phyloP scores from a whole-genome alignment of 1,140 invertebrate species.

The Acromyrmex charruanus region DNA sequence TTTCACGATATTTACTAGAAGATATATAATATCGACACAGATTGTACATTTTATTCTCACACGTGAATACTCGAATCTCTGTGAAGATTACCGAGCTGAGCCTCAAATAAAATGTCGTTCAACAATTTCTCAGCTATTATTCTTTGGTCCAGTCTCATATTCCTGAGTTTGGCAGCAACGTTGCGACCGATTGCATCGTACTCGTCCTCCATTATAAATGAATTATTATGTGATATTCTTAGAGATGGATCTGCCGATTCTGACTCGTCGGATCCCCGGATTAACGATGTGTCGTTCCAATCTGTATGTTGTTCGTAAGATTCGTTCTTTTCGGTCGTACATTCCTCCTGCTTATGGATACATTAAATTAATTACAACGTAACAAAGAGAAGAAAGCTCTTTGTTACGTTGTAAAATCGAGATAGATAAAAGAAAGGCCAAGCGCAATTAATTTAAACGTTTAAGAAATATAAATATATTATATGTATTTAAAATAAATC shows the following conservation, averaged over 20 bases:
- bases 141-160: conserved; percentile 85
- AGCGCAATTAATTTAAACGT: neutral
- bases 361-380: conserved; percentile 20
- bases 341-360: conserved; percentile 79
- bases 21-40: conserved; percentile 2
- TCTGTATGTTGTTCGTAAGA: conserved; percentile 77
- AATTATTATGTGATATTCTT: conserved; percentile 81
- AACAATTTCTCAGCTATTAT: conserved; percentile 85
- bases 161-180: conserved; percentile 84
- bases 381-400: neutral
- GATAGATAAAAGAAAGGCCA: neutral
- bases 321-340: conserved; percentile 77
- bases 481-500: neutral
- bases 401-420: neutral
- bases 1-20: neutral
- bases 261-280: conserved; percentile 77
- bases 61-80: conserved; percentile 84
- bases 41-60: conserved; percentile 65
- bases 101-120: conserved; percentile 85
- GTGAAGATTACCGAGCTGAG: conserved; percentile 84
- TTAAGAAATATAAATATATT: neutral
- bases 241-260: conserved; percentile 77
- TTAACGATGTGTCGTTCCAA: conserved; percentile 79
- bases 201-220: conserved; percentile 82
- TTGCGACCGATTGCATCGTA: conserved; percentile 85